Base-by-base conservation (phyloP, 2,113 vertebrate species). In the Salvelinus alpinus region DNA sequence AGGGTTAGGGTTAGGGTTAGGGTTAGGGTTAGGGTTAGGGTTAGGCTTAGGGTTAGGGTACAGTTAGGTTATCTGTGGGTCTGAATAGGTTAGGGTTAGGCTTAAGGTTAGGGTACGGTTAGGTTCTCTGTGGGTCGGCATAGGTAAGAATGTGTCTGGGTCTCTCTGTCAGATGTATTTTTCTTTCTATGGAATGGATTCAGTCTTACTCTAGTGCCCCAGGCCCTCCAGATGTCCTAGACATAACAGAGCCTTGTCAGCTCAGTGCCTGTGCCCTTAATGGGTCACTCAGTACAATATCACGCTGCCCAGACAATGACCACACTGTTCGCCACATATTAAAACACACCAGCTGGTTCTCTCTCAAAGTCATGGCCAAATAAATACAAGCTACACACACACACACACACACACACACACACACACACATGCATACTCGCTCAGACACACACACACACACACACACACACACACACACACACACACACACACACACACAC, bases 291-390 rank as follows among this genome's bases (percentile, higher is more conserved):
- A 87, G 79, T 86, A 88, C 81, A 78, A 90, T 90, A 91, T 91
- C 90, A 87, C 88, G 85, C 88, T 73, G 86, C 81, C 86, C 80
- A 75, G 71, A 93, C 92, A 93, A 91, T 91, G 89, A 91, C 88
- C 90, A 84, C 88, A 85, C 83, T 93, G 92, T 93, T 92, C 86
- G 77, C 73, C 86, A 84, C 82, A 86, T 91, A 91, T 92, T 90
- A 92, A 84, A 80, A 80, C 90, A 78, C 92, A 88, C 89, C 90
- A 91, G 91, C 90, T 92, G 90, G 87, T 86, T 91, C 81, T 54
- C 88, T 83, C 74, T 51, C 81, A 85, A 91, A 91, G 79, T 88
- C 80, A 67, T 31, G 57, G 84, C 76, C 86, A 84, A 85, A 86
- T 84, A 85, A 92, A 90, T 85, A 89, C 77, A 77, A 72, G 54